Percentiles rank a stretch among this genome's conserved stretches.
These are phyloP conservation scores for Diarsia mendica DNA, from an alignment of 2,888 invertebrate species.

Conservation along the genomic window DNA sequence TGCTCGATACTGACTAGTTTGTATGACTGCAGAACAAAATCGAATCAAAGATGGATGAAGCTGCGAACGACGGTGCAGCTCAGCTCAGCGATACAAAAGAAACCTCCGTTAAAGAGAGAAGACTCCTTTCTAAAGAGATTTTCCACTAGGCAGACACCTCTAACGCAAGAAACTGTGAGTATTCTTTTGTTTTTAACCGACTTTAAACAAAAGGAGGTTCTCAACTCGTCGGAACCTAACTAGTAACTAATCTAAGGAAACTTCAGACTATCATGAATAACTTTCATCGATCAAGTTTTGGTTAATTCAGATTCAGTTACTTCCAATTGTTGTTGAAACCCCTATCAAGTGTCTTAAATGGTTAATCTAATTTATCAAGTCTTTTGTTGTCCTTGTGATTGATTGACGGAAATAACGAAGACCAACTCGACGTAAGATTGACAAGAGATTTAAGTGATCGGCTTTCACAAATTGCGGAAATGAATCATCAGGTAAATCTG, in stretches of 20 bases:
- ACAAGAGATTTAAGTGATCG: constrained; percentile 6
- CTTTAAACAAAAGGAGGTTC: no score
- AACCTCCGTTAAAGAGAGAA: constrained; percentile 96
- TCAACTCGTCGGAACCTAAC: no score
- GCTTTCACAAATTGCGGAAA: neutral
- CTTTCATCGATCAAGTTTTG: neutral
- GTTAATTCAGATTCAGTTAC: neutral
- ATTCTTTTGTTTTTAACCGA: neutral
- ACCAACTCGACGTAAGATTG: neutral
- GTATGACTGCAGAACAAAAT: constrained; percentile 93
- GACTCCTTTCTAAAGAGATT: constrained; percentile 98
- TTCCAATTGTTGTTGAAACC: neutral
- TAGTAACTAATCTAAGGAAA: no score
- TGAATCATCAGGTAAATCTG: neutral
- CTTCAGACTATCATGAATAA: neutral
- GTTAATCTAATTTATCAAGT: neutral
- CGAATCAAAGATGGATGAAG: constrained; percentile 99
- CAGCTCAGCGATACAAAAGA: constrained; percentile 96
- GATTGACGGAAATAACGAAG: neutral
- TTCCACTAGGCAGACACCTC: constrained; percentile 97
- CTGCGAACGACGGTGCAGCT: constrained; percentile 97
- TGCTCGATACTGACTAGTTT: constrained; percentile 59
- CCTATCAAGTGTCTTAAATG: neutral
- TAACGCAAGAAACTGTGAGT: constrained; percentile 94
- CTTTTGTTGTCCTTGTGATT: neutral